A percentile compares a stretch with the other conserved stretches of the same genome.
Conservation (phyloP, 1,140 invertebrate species). For the Lordiphosa stackelbergi region DNA sequence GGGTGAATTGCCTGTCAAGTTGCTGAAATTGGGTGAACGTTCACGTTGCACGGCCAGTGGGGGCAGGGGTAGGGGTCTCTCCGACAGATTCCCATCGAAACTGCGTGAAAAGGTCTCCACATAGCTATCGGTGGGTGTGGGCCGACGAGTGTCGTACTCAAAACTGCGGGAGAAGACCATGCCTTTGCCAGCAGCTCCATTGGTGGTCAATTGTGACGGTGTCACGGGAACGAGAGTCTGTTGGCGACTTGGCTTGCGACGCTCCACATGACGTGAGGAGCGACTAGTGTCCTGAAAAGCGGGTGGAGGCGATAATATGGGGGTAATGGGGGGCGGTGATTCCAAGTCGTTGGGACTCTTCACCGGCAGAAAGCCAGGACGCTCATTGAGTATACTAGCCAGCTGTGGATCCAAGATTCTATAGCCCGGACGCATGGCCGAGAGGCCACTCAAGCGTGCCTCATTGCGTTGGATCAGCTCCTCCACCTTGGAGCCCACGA, state of each 20-base stretch:
- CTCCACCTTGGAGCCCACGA: conserved; percentile 68
- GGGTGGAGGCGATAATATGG: conserved; percentile 79
- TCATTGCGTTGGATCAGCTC: conserved; percentile 72
- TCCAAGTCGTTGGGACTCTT: conserved; percentile 61
- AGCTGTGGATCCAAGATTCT: conserved; percentile 70
- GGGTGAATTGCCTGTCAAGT: conserved; percentile 70
- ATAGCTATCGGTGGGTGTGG: conserved; percentile 56
- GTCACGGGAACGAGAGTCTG: conserved; percentile 19
- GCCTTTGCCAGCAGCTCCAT: conserved; percentile 46
- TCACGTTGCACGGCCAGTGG: conserved; percentile 47
- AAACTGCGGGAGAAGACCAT: conserved; percentile 77
- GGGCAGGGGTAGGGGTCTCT: conserved; percentile 41
- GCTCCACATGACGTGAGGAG: conserved; percentile 30
- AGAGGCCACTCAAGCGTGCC: conserved; percentile 40
- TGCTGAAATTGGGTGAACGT: conserved; percentile 68
- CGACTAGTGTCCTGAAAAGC: conserved; percentile 77
- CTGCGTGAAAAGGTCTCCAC: conserved; percentile 75
- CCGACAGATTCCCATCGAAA: conserved; percentile 73
- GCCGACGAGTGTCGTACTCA: conserved; percentile 71
- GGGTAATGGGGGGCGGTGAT: conserved; percentile 77
- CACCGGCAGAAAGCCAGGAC: conserved; percentile 73
- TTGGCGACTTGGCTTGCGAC: conserved; percentile 44
- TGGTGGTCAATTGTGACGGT: conserved; percentile 9
- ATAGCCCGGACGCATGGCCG: conserved; percentile 56
- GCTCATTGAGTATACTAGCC: conserved; percentile 69